phyloP scores from a whole-genome alignment of 2,797 vertebrate species.

The Pseudomugil gertrudae region DNA sequence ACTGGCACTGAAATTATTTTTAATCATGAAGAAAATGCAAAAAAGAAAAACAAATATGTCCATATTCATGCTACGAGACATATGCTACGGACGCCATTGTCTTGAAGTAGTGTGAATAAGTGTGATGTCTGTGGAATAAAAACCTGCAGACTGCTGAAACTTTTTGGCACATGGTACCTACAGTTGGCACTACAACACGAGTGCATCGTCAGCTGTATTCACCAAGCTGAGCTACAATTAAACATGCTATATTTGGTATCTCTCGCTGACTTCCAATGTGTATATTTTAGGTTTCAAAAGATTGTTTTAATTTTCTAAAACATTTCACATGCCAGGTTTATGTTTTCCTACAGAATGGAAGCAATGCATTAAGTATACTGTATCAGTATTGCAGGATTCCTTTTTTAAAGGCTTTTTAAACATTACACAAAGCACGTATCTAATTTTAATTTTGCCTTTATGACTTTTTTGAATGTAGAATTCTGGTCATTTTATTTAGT shows the following conservation, averaged over 20 bases:
- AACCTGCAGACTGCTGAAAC: background rate
- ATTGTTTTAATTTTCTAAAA: no score
- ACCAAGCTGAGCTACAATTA: background rate
- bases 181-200: background rate
- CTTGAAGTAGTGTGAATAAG: background rate
- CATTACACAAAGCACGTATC: background rate
- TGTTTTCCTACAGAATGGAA: no score
- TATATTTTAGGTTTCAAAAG: no score
- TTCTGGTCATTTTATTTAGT: no score
- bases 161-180: background rate
- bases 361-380: background rate
- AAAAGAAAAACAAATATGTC: background rate
- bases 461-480: background rate
- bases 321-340: no score
- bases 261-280: no score
- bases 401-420: no score
- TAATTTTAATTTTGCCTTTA: background rate
- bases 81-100: background rate
- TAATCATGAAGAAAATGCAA: no score
- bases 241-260: background rate
- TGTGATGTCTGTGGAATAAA: constrained; percentile 12
- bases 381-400: background rate
- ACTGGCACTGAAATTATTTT: no score
- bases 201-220: background rate
- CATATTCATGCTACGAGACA: background rate